These are phyloP conservation scores for Elaeidobius kamerunicus DNA, from an alignment of 2,888 invertebrate genomes.

Conservation along the genomic window DNA sequence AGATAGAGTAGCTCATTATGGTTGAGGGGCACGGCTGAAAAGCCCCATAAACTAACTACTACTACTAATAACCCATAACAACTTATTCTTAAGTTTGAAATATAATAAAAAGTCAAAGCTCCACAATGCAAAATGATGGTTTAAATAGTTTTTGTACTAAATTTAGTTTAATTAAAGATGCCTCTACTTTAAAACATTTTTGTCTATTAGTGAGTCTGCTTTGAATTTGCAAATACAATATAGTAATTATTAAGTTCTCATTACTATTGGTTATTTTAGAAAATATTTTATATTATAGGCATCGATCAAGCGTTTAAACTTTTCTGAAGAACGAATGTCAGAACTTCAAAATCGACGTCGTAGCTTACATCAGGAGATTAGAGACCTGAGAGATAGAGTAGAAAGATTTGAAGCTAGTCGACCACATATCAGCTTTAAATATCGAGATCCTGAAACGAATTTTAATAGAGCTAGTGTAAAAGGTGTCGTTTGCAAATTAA, in stretches of 20 bases:
- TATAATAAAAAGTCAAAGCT: too few species aligned
- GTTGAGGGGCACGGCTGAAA: too few species aligned
- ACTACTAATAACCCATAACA: too few species aligned
- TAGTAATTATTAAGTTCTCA: too few species aligned
- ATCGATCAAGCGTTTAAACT: constrained; percentile 53
- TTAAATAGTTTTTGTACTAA: too few species aligned
- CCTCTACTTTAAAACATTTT: constrained; percentile 4
- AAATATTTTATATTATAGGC: constrained; percentile 40
- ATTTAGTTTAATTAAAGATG: too few species aligned
- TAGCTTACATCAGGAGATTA: constrained; percentile 55
- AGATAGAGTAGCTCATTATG: too few species aligned
- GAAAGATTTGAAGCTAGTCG: constrained; percentile 58
- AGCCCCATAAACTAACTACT: too few species aligned
- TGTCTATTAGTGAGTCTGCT: too few species aligned
- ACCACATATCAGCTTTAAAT: constrained; percentile 65
- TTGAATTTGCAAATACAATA: too few species aligned
- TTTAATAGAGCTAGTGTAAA: constrained; percentile 66
- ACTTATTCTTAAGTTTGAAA: too few species aligned
- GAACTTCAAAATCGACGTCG: constrained; percentile 54
- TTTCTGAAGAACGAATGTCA: constrained; percentile 60
- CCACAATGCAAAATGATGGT: too few species aligned
- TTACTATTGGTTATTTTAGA: not conserved
- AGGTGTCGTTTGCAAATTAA: constrained; percentile 78
- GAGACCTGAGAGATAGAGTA: constrained; percentile 54
- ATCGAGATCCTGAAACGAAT: constrained; percentile 72